Conservation (phyloP, 2,888 invertebrate species). For the Eledona agricola region DNA sequence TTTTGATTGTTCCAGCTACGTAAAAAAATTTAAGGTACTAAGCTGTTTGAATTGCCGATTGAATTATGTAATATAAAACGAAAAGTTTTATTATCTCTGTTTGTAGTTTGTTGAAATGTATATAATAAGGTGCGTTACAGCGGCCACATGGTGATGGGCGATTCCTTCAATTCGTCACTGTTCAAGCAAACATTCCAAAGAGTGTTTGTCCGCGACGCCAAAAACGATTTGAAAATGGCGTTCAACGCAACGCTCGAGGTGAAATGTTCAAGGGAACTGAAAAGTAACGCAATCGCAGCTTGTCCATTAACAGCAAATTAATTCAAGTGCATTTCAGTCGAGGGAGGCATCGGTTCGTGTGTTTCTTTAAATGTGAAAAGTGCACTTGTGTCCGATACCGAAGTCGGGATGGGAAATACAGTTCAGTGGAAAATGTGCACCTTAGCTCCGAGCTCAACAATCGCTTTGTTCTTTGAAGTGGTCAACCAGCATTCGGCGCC, state of each 20-base stretch:
- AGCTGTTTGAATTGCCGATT: too few relatives aligned
- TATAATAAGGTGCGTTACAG: too few relatives aligned
- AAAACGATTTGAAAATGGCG: constrained; percentile 95
- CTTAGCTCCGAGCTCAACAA: constrained; percentile 89
- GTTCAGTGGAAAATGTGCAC: constrained; percentile 99
- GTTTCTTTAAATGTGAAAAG: constrained; percentile 93
- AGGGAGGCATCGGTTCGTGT: constrained; percentile 96
- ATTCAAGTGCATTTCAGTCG: constrained; percentile 66
- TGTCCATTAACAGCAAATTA: not conserved
- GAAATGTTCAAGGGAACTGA: constrained; percentile 94
- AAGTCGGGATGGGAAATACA: constrained; percentile 97
- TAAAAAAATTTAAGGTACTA: too few relatives aligned
- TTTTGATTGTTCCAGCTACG: too few relatives aligned
- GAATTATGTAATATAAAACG: too few relatives aligned
- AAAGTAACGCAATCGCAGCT: constrained; percentile 74
- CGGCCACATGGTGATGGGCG: constrained; percentile 99
- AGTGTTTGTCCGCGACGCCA: constrained; percentile 91
- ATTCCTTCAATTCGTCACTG: constrained; percentile 97
- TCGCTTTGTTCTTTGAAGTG: constrained; percentile 96
- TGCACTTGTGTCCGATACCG: constrained; percentile 92
- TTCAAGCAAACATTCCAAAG: constrained; percentile 99
- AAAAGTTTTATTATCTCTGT: constrained; percentile 16
- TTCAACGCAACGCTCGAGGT: constrained; percentile 97
- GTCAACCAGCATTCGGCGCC: constrained; percentile 94
- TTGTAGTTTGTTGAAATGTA: constrained; percentile 18